Percentiles rank a stretch among this genome's conserved stretches.
These are phyloP conservation scores for Orthosia gothica DNA, from an alignment of 2,888 invertebrate species.

Conservation along the genomic window DNA sequence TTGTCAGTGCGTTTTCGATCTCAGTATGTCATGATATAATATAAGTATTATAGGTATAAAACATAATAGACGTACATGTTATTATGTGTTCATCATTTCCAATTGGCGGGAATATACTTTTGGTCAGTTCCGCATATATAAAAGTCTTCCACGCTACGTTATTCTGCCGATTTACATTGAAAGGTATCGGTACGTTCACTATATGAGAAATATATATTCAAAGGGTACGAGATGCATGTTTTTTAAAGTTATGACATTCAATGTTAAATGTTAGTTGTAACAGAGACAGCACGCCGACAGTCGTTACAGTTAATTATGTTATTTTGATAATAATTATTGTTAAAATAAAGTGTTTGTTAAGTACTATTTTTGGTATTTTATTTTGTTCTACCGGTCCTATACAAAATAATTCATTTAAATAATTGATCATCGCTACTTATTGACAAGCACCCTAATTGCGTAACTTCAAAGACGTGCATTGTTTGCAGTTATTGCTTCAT, in stretches of 20 bases:
- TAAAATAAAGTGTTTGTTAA: constrained; percentile 90
- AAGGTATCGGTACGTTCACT: not conserved
- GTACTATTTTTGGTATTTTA: constrained; percentile 79
- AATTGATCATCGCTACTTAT: too few species aligned
- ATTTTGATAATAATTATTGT: constrained; percentile 89
- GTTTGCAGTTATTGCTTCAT: too few species aligned
- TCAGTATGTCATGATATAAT: too few species aligned
- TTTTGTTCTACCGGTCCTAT: constrained; percentile 29
- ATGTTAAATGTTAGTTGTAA: constrained; percentile 61
- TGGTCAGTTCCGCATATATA: not conserved
- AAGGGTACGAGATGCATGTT: not conserved
- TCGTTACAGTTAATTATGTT: constrained; percentile 81
- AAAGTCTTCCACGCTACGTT: constrained; percentile 34
- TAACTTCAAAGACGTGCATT: too few species aligned
- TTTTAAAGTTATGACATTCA: constrained; percentile 60
- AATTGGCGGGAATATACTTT: not conserved
- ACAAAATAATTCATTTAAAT: not conserved
- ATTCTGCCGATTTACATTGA: not conserved
- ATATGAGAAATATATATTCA: not conserved
- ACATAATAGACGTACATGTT: too few species aligned
- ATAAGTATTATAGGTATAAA: not conserved
- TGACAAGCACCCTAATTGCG: too few species aligned
- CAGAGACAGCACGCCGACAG: constrained; percentile 76
- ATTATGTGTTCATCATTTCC: too few species aligned
- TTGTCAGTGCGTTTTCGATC: too few species aligned